Conservation (phyloP, 2,113 vertebrate genomes). For the Colistium nudipinnis region DNA sequence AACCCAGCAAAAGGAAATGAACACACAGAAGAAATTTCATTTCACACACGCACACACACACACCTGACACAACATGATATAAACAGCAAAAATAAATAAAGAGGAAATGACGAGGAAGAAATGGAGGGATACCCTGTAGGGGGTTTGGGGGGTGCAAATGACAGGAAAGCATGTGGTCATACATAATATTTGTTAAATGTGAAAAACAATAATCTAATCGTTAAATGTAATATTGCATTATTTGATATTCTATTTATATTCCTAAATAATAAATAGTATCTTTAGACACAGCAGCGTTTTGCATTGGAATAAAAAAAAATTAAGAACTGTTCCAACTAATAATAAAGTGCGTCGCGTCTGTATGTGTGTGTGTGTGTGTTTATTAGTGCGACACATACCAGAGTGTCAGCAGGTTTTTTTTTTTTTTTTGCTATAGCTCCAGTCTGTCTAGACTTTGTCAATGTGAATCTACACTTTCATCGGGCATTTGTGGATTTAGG, state of each 20-base stretch:
- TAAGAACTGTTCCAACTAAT: too few species aligned
- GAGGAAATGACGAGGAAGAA: background rate
- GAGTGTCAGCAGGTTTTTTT: constrained; percentile 18
- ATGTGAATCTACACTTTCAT: background rate
- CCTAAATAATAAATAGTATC: too few species aligned
- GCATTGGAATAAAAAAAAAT: too few species aligned
- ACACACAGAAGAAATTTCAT: constrained; percentile 9
- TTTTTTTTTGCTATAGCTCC: too few species aligned
- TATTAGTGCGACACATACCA: background rate
- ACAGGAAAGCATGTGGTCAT: constrained; percentile 8
- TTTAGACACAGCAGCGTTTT: too few species aligned
- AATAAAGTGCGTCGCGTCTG: too few species aligned
- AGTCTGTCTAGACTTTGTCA: background rate
- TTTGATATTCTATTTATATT: too few species aligned
- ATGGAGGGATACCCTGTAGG: too few species aligned
- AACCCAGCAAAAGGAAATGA: constrained; percentile 30
- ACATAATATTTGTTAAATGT: too few species aligned
- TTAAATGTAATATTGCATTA: too few species aligned
- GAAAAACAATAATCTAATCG: too few species aligned
- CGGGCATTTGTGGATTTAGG: background rate
- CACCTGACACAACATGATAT: background rate
- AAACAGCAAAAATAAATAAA: background rate
- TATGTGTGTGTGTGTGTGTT: constrained; percentile 6
- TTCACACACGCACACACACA: constrained; percentile 12
- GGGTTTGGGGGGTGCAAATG: background rate